Evolutionary conservation across 2,888 invertebrate species (phyloP), one percentile per base, ranked within the genome.

Genomic region (Eupithecia insigniata): DNA sequence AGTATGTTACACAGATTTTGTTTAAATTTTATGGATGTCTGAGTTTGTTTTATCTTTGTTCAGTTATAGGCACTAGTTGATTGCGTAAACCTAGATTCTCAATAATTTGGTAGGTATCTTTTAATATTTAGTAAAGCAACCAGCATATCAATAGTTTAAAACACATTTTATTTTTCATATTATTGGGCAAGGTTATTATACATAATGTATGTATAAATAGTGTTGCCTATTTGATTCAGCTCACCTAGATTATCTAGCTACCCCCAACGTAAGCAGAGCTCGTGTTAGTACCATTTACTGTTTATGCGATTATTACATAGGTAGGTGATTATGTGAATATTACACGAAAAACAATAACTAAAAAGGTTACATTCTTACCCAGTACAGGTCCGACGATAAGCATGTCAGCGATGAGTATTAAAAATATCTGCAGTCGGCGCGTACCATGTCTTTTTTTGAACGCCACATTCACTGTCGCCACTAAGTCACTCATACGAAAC

Each of bases 351-450:
- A n/a, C n/a, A n/a, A 51, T 2, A 51, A 12, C 26, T 5, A 55
- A 55, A 64, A 43, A 65, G 67, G 67, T 26, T 55, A 36, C 12
- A 81, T 85, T 81, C 81, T 92, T 92, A 94, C 94, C 94, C 79
- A 94, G 82, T 65, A 93, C 92, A 62, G 94, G 94, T 90, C 94
- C 94, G 77, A 93, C 93, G 86, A 94, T 90, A 85, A 94, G 86
- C 91, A 94, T 93, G 80, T 94, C 92, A 0, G 93, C 88, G 77
- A 93, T 85, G 87, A 95, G 86, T 67, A 93, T 87, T 68, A 94
- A 81, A 71, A 93, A 84, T 66, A 94, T 89, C 82, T 94, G 93
- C 60, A 92, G 75, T 2, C 94, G 89, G 1, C 90, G 86, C 26
- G 89, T 86, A 2, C 91, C 91, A 55, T 87, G 80, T 8, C 94